Evolutionary conservation across 2,797 vertebrate species (phyloP), one percentile per base, ranked within the genome.

Genomic region (Sternarchorhynchus goeldii): DNA sequence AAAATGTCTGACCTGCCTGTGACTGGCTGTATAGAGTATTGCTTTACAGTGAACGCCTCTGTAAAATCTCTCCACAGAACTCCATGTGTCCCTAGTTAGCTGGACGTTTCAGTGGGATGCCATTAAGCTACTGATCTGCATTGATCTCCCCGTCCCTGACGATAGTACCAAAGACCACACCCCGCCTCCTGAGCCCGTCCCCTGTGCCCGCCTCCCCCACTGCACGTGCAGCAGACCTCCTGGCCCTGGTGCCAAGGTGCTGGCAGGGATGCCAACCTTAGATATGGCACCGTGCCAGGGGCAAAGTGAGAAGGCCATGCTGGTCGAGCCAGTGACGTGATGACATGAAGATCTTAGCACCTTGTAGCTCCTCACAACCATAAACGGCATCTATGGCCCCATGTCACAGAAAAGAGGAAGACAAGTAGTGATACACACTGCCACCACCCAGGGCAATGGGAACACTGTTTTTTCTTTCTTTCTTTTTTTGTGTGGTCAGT

Each of bases 351-450:
- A 68, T 57, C 20, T 77, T 75, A 36, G 56, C 75, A 79, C 60
- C 53, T 60, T 82, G 73, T 80, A 81, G 78, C 87, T 73, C 56
- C 78, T 80, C 70, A 82, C 69, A 84, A 53, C 84, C 88, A 86
- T 90, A 90, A 90, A 91, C 87, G 88, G 85, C 86, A 87, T 81
- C 68, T 82, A 66, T 69, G 78, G n/a, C n/a, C 59, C 7, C 66
- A 78, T 20, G 77, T 64, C 39, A 32, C 39, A 18, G 50, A 36
- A 14, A 82, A 73, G 76, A 85, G 89, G 90, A 91, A 90, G 85
- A 86, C 84, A 88, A 80, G 73, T 17, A 76, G 39, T 75, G 41
- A 59, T 70, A 58, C 45, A 83, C 79, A 83, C 41, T 59, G 76
- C 59, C 29, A 75, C 31, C 62, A 76, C 62, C 72, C 32, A 76